Evolutionary conservation across 2,797 vertebrate species (phyloP).

Genomic region (Knipowitschia caucasica): DNA sequence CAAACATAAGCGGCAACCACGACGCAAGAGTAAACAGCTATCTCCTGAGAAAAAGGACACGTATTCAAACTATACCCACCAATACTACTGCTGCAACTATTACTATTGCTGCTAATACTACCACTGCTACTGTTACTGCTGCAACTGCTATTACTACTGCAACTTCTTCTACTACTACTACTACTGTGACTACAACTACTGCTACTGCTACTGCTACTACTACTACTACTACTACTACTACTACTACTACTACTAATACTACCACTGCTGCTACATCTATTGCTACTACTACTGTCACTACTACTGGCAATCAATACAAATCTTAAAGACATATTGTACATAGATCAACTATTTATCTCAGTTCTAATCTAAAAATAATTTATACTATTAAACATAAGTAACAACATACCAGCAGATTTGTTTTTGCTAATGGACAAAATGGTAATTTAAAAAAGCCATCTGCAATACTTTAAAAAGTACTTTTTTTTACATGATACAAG

Average conservation of each 20-base stretch:
- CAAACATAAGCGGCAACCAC: slow-evolving; percentile 25
- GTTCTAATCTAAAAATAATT: too few species aligned
- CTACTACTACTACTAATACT: background rate
- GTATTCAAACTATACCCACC: background rate
- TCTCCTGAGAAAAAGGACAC: background rate
- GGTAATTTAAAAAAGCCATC: too few species aligned
- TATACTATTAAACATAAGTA: too few species aligned
- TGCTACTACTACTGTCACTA: too few species aligned
- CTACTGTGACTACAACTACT: background rate
- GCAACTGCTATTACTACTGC: background rate
- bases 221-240: background rate
- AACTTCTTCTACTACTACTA: background rate
- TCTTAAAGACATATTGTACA: too few species aligned
- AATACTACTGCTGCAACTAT: background rate
- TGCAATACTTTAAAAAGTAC: too few species aligned
- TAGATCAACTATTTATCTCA: too few species aligned
- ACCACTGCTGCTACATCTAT: too few species aligned
- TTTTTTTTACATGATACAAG: too few species aligned
- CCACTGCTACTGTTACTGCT: background rate
- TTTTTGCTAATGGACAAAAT: too few species aligned
- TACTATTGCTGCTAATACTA: background rate
- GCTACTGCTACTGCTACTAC: background rate
- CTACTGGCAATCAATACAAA: too few species aligned
- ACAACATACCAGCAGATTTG: too few species aligned
- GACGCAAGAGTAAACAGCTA: background rate